These are phyloP conservation scores for Azemiops feae DNA, from an alignment of 2,113 vertebrate genomes.

Conservation along the genomic window DNA sequence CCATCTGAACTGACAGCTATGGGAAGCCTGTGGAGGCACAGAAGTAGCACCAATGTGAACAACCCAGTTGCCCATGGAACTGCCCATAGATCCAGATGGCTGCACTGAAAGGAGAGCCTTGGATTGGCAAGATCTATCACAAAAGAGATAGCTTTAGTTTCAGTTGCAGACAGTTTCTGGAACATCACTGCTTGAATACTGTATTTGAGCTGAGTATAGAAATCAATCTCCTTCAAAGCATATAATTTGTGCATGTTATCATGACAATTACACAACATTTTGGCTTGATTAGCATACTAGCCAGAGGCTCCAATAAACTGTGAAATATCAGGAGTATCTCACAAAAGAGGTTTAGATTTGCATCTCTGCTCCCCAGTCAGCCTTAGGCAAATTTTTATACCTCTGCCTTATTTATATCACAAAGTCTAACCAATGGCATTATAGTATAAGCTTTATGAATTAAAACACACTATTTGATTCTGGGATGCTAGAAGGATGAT, in stretches of 20 bases:
- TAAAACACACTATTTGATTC: neutral
- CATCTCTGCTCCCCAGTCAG: neutral
- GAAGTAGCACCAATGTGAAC: accelerated
- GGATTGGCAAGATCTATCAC: accelerated
- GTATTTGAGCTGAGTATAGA: neutral
- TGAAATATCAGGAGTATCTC: neutral
- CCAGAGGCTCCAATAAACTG: neutral
- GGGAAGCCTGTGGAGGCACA: neutral
- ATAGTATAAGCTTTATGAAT: neutral
- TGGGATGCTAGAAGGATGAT: neutral
- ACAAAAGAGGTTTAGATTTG: neutral
- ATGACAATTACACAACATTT: neutral
- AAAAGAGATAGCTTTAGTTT: neutral
- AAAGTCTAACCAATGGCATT: neutral
- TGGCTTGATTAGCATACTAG: neutral
- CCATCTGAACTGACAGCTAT: neutral
- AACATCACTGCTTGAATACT: too few relatives aligned
- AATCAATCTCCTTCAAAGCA: neutral
- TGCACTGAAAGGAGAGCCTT: accelerated
- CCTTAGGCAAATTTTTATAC: neutral
- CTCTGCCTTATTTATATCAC: neutral
- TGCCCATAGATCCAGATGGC: accelerated
- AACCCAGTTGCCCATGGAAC: accelerated
- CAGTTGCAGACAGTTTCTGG: neutral
- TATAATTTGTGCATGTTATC: neutral